Percentiles rank a stretch among this genome's conserved stretches.
These are phyloP conservation scores for Brachyalestes nurse DNA, from an alignment of 2,797 vertebrate genomes.

Conservation along the genomic window DNA sequence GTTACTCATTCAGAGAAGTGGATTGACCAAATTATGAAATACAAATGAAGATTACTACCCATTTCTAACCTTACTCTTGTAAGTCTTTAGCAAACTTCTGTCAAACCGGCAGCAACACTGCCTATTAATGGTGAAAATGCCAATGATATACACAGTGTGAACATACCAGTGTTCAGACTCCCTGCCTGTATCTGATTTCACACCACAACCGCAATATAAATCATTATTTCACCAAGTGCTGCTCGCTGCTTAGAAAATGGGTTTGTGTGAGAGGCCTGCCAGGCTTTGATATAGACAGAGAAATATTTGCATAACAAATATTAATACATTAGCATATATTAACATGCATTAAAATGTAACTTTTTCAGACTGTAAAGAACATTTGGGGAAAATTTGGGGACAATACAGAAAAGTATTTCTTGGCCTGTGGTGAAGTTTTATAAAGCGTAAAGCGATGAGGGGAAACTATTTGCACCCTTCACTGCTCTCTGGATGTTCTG, in stretches of 20 bases:
- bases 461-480: neutral
- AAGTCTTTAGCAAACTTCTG: neutral
- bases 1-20: too few relatives aligned
- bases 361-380: too few relatives aligned
- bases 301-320: too few relatives aligned
- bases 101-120: neutral
- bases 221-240: neutral
- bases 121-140: neutral
- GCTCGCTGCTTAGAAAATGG: too few relatives aligned
- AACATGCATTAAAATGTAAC: too few relatives aligned
- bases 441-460: neutral
- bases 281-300: too few relatives aligned
- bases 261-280: too few relatives aligned
- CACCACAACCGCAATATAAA: neutral
- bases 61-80: neutral
- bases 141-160: neutral
- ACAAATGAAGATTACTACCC: neutral
- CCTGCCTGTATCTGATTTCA: neutral
- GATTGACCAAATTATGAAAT: neutral
- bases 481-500: neutral
- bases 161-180: neutral
- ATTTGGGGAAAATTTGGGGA: too few relatives aligned
- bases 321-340: too few relatives aligned
- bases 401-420: neutral
- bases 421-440: neutral